Base-by-base conservation (phyloP, 2,113 vertebrate genomes). In the Cebus imitator region DNA sequence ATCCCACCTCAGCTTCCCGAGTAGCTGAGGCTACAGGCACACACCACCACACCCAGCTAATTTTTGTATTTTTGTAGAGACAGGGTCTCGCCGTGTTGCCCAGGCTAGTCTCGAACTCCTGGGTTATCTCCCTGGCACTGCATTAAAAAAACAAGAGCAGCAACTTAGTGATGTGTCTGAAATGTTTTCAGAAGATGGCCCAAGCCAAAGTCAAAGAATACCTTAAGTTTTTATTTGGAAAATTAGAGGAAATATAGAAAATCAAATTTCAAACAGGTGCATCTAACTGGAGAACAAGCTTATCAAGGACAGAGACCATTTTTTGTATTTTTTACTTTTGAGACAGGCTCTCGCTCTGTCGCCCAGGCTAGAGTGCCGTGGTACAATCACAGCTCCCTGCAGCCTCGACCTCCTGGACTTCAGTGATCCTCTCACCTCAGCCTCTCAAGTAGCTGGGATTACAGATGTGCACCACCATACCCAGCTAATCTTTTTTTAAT, bases 171-270 rank as follows among this genome's bases (percentile, higher is more conserved):
- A 75, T 25, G 21, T 55, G 89, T 72, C 84, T 72, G 52, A 79
- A 90, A 79, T 40, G 20, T 90, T 78, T 61, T 88, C 73, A 79
- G 61, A 83, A 96, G 43, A 27, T 64, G 30, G 52, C 76, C 81
- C 35, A 45, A 55, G 23, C 27, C 84, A 96, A 20, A 84, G 27
- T 84, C 48, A 87, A 27, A 76, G 87, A 79, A 43, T 27, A 61
- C 57, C 45, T 16, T n/a, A 58, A 58, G 86, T n/a, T 48, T 96
- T 92, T 86, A 58, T 43, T 70, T 82, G 30, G 43, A 23, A 82
- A 93, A 80, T 66, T 50, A 84, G 55, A 93, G 75, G 90, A 45
- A 78, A 91, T 81, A 78, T 0, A 92, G 81, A 87, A 97, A 95
- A 58, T 64, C 78, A 25, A 50, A 48, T 80, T 88, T 97, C 25